These are phyloP conservation scores for Trissonchulus latispiculum DNA, from an alignment of 2,888 invertebrate genomes.

Conservation along the genomic window DNA sequence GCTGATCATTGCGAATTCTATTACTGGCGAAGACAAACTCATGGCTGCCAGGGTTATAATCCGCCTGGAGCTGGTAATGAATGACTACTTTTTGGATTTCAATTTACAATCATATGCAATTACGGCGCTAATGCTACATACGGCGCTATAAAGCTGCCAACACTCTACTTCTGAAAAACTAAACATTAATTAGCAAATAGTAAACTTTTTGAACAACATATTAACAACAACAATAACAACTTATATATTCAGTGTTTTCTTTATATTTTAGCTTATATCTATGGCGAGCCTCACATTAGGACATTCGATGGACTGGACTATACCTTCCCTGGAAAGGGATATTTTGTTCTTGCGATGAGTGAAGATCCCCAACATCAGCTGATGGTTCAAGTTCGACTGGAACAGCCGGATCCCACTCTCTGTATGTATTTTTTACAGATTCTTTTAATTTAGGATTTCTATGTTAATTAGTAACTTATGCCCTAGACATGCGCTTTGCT, in stretches of 20 bases:
- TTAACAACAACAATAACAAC: background rate
- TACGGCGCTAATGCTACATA: too few species aligned
- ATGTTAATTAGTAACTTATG: too few species aligned
- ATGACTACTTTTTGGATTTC: too few species aligned
- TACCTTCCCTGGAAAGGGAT: constrained; percentile 84
- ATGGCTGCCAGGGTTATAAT: constrained; percentile 86
- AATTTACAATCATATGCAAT: too few species aligned
- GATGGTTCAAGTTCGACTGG: constrained; percentile 34
- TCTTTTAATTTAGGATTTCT: too few species aligned
- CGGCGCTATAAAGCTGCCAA: too few species aligned
- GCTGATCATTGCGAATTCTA: constrained; percentile 76
- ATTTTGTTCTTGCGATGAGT: constrained; percentile 63
- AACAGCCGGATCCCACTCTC: constrained; percentile 34
- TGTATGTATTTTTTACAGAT: too few species aligned
- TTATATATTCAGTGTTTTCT: background rate
- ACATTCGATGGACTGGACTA: constrained; percentile 70
- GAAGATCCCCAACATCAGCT: constrained; percentile 20
- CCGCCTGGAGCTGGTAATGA: constrained; percentile 68
- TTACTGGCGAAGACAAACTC: constrained; percentile 72
- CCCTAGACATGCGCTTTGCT: too few species aligned
- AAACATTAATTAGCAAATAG: background rate
- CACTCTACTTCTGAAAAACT: background rate
- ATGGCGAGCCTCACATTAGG: constrained; percentile 7
- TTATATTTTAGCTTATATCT: constrained; percentile 14
- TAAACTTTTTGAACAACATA: background rate